These are phyloP conservation scores for Stichodactyla mertensii DNA, from an alignment of 64 coral and sea anemone genomes.

Conservation along the genomic window DNA sequence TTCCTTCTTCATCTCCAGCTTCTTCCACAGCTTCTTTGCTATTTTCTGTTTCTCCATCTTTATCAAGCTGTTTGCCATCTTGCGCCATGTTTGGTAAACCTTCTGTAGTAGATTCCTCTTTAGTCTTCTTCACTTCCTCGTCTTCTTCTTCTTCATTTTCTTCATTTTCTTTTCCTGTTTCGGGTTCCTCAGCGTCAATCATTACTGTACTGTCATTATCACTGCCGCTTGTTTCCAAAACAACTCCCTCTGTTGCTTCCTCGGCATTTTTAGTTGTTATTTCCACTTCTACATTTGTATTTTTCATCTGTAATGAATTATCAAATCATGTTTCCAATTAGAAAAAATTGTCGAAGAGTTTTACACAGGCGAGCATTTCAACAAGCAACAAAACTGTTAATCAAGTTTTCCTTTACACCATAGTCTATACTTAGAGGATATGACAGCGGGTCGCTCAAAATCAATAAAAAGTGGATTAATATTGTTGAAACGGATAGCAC, in stretches of 20 bases:
- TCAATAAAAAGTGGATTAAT: too few relatives aligned
- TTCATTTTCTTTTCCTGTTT: neutral
- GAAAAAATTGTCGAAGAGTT: neutral
- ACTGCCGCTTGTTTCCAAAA: neutral
- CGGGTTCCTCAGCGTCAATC: neutral
- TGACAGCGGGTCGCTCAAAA: too few relatives aligned
- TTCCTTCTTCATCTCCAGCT: neutral
- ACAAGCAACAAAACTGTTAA: neutral
- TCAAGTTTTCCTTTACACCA: too few relatives aligned
- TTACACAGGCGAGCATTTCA: neutral
- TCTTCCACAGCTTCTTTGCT: neutral
- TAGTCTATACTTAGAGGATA: too few relatives aligned
- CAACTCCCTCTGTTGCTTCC: neutral
- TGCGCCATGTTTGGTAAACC: neutral
- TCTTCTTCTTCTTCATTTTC: neutral
- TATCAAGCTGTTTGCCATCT: neutral
- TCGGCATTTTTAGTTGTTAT: neutral
- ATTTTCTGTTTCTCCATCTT: neutral
- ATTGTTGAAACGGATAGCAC: too few relatives aligned
- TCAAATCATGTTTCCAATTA: neutral
- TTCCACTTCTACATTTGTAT: neutral
- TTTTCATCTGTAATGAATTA: neutral
- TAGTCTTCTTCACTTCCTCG: neutral
- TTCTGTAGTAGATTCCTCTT: neutral
- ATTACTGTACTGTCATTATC: neutral